Base-by-base conservation (phyloP, 2,888 invertebrate genomes). In the Pterostichus madidus region DNA sequence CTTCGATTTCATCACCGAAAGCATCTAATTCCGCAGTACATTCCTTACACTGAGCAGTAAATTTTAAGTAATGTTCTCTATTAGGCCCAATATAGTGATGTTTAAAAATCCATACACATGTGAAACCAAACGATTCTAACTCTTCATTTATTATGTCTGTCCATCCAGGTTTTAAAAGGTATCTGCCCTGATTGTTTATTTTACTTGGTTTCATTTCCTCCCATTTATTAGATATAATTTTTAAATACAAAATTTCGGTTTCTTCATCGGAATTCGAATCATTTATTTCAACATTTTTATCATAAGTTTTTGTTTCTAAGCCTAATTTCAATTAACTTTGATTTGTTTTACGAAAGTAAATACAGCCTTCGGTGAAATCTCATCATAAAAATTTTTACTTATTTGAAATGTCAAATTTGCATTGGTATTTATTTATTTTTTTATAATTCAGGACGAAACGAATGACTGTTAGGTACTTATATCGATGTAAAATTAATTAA, bases 161-260 rank as follows among this genome's bases (percentile, higher is more conserved):
- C 39, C 68, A 68, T 35, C 68, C 68, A n/a, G 6, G 7, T 68
- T 68, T 13, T 61, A 61, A 31, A 32, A 13, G 6, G 8, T 5
- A 39, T 68, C 13, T 68, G 1, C 15, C 15, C 4, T 39, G 0
- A 39, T 10, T 6, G 13, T n/a, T 39, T n/a, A n/a, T n/a, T 39
- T 0, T 39, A 13, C 5, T 11, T 39, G 68, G 68, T 68, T 68
- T 68, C 39, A 68, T 68, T n/a, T 5, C 15, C 13, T 68, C 8
- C 68, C 68, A 68, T 32, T 61, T 61, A 32, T 31, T 2, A 31
- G 61, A 61, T 32, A 6, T 32, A 32, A 61, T 61, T 61, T 61
- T 10, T 32, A 61, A 31, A 61, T 32, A 10, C 31, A 8, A 61
- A 8, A 32, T 31, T 32, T 31, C 32, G 32, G 0, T 56, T 17